These are phyloP conservation scores for Platorchestia sp. DNA, from an alignment of 1,140 invertebrate genomes.

Conservation along the genomic window DNA sequence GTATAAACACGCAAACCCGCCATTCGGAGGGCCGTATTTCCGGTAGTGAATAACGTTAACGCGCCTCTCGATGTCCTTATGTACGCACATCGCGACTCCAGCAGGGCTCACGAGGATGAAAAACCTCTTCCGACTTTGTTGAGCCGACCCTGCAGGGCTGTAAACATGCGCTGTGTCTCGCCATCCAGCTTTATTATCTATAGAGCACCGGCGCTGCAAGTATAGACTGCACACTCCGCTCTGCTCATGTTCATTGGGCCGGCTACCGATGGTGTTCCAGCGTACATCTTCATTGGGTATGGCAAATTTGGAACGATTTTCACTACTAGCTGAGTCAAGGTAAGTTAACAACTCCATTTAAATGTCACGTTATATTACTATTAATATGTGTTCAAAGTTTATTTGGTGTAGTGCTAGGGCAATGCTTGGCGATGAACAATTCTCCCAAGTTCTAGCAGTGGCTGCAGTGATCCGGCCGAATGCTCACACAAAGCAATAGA, in stretches of 20 bases:
- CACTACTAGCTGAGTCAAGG: no score
- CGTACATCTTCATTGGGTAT: not conserved
- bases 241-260: not conserved
- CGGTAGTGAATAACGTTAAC: not conserved
- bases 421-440: no score
- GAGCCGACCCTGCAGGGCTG: not conserved
- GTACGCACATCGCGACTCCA: not conserved
- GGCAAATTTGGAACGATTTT: not conserved
- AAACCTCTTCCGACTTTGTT: not conserved
- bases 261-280: not conserved
- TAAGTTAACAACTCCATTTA: no score
- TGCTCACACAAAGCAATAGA: no score
- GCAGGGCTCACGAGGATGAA: not conserved
- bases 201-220: not conserved
- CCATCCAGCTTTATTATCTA: conserved; percentile 12
- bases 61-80: not conserved
- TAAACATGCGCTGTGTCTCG: not conserved
- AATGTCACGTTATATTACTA: no score
- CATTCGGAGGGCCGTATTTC: not conserved
- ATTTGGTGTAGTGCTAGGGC: no score
- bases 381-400: no score
- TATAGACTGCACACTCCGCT: not conserved
- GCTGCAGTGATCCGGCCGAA: no score
- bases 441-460: no score
- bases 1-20: not conserved